phyloP scores from a whole-genome alignment of 2,888 invertebrate species.

The Diadromus collaris region DNA sequence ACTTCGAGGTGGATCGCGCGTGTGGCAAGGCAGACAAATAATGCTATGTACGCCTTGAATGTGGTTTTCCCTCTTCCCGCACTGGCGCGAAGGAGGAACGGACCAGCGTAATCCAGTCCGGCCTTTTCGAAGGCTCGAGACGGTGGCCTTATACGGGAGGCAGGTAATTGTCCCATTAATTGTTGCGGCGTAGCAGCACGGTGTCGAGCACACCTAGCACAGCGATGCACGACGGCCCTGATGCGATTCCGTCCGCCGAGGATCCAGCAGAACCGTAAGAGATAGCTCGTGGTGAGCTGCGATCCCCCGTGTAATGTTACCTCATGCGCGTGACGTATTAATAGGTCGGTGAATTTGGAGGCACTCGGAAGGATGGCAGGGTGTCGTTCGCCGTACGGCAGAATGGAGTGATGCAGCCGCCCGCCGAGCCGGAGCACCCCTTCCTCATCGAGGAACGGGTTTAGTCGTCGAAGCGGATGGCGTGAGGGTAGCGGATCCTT shows the following conservation, averaged over 20 bases:
- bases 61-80: not conserved
- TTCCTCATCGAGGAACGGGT: constrained; percentile 12
- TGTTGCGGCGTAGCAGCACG: not conserved
- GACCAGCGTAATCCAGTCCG: constrained; percentile 3
- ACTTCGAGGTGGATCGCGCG: constrained; percentile 23
- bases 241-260: not conserved
- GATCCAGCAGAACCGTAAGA: not conserved
- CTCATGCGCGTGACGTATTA: constrained; percentile 17
- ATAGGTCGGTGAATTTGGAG: constrained; percentile 4
- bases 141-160: not conserved
- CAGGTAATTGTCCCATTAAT: not conserved
- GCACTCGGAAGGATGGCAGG: not conserved
- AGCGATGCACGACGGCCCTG: not conserved
- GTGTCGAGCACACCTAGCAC: not conserved
- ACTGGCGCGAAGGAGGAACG: not conserved
- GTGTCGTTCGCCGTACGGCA: not conserved
- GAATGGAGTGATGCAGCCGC: constrained; percentile 7
- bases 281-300: constrained; percentile 1
- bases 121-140: not conserved
- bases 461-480: not conserved
- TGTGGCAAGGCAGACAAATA: not conserved
- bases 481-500: not conserved
- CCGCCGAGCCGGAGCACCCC: constrained; percentile 22
- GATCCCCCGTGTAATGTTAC: constrained; percentile 9
- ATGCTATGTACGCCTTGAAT: not conserved